Evolutionary conservation across 2,113 vertebrate genomes (phyloP).

Genomic region (Epinephelus fuscoguttatus): DNA sequence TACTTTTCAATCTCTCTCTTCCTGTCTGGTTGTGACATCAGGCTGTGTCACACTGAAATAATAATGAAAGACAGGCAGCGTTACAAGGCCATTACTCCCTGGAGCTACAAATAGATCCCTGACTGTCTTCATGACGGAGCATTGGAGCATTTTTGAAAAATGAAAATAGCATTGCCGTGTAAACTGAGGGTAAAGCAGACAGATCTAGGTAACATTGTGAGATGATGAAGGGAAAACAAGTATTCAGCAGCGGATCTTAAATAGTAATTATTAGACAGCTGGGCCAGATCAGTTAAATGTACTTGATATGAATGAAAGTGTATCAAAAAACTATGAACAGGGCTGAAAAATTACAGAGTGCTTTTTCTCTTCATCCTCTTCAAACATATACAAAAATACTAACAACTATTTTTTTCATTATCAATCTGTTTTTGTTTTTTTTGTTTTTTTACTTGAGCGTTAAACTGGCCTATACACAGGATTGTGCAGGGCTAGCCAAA

Average conservation of each 20-base stretch:
- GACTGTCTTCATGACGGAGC: background rate
- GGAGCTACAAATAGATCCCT: slow-evolving; percentile 53
- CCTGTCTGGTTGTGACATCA: slow-evolving; percentile 47
- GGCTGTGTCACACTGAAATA: slow-evolving; percentile 65
- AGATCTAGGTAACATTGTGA: slow-evolving; percentile 21
- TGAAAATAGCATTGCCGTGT: background rate
- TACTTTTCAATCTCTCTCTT: slow-evolving; percentile 37
- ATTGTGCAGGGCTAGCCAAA: background rate
- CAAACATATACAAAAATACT: background rate
- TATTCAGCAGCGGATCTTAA: slow-evolving; percentile 7
- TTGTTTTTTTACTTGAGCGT: too few species aligned
- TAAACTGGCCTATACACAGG: too few species aligned
- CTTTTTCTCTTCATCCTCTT: background rate
- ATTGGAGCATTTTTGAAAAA: slow-evolving; percentile 11
- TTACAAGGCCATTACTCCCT: slow-evolving; percentile 52
- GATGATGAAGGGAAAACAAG: slow-evolving; percentile 21
- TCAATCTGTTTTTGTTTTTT: too few species aligned
- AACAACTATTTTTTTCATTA: background rate
- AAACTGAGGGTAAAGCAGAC: slow-evolving; percentile 2
- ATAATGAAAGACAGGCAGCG: slow-evolving; percentile 59
- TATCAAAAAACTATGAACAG: background rate
- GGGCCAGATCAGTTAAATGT: slow-evolving; percentile 41
- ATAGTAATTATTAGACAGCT: slow-evolving; percentile 9
- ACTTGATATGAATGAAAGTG: background rate
- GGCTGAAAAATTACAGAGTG: background rate